These are phyloP conservation scores for Proteles cristata DNA, from an alignment of 2,113 vertebrate species.

Conservation along the genomic window DNA sequence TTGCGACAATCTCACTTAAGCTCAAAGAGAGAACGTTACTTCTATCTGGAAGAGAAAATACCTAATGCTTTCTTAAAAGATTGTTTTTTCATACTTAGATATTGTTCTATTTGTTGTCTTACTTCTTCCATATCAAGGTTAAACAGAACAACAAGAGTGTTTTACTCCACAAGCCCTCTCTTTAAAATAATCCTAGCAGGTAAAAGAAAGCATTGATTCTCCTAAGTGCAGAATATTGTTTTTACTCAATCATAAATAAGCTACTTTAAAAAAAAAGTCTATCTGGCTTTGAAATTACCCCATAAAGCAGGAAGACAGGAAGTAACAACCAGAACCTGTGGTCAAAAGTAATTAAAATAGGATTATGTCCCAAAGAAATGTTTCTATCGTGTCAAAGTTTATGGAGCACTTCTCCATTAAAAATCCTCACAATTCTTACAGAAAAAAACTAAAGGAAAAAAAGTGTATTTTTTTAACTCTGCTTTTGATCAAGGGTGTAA, in stretches of 20 bases:
- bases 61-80: neutral
- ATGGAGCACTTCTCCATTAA: neutral
- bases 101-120: slow-evolving; percentile 16
- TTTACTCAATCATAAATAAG: slow-evolving; percentile 25
- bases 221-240: neutral
- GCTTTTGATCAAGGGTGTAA: slow-evolving; percentile 21
- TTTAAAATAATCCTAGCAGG: slow-evolving; percentile 13
- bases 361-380: neutral
- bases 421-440: neutral
- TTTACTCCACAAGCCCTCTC: neutral
- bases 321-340: neutral
- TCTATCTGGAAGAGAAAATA: slow-evolving; percentile 42
- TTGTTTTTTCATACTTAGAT: neutral
- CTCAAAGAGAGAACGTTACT: neutral
- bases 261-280: neutral
- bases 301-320: neutral
- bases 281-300: neutral
- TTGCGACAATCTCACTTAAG: neutral
- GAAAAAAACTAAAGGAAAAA: neutral
- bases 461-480: neutral
- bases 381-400: neutral
- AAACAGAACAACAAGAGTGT: neutral
- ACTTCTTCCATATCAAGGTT: neutral
- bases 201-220: slow-evolving; percentile 5
- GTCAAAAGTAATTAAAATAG: neutral